Base-by-base conservation (phyloP, 2,888 invertebrate genomes). In the Ferdinandea cuprea region DNA sequence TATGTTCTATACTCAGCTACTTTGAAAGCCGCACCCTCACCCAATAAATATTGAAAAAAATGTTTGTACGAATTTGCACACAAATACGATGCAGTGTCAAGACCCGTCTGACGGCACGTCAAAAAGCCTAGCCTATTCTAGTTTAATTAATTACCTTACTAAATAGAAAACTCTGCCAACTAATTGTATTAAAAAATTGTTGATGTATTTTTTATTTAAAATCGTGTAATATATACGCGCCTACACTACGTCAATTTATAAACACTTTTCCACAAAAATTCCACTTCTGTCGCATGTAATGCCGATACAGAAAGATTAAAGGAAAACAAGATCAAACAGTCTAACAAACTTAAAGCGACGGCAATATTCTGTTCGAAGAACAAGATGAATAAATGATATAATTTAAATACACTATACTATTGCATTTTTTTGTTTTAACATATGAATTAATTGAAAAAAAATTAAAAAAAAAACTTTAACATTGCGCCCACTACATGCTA, bases 11-110 rank as follows among this genome's bases (percentile, higher is more conserved):
- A 46, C 15, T 46, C 15, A 21, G 44, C 21, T 11, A 42, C 21
- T 21, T 58, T 48, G 11, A 52, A 65, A 72, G 65, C 81, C 81
- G 77, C 81, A 81, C 81, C 81, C 81, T 71, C 32, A 35, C 37
- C 30, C 32, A 66, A 66, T 7, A 54, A 71, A n/a, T 58, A 63
- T 28, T 44, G 15, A 46, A 48, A 25, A 32, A 66, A 40, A 46
- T 40, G 74, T 46, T 56, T 50, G 42, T 56, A 61, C 44, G 44
- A 68, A 56, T 76, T 80, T 28, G 54, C 77, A 77, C 54, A 76
- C 65, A 76, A 52, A 52, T 61, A 25, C 35, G 32, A 28, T 44
- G 15, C 15, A 59, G 35, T 72, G 46, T 52, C 42, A 66, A 78
- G 71, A 66, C 52, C n/a, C n/a, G 71, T 72, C 71, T 28, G 28